A percentile compares a stretch with the other conserved stretches of the same genome.
Conservation (phyloP, 1,140 invertebrate genomes). For the Scaptomyza hsui region DNA sequence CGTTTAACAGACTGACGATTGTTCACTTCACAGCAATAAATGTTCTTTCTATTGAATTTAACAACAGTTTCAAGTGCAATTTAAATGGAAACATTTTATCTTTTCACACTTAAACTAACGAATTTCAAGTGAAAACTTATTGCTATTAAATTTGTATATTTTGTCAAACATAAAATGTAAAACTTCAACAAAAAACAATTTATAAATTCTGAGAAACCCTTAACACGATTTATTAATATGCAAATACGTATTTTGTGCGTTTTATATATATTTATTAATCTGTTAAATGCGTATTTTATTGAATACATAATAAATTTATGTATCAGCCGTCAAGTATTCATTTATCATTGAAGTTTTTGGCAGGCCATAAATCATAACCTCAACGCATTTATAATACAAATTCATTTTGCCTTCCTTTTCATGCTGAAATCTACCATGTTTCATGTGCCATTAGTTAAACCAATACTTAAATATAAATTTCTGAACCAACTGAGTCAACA, state of each 20-base stretch:
- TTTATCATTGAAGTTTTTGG: conserved; percentile 34
- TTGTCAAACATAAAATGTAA: neutral
- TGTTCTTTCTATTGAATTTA: no score
- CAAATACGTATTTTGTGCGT: conserved; percentile 25
- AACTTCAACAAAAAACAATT: neutral
- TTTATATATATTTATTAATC: conserved; percentile 33
- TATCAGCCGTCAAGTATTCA: conserved; percentile 23
- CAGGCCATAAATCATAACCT: conserved; percentile 40
- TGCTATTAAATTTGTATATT: no score
- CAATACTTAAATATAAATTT: conserved; percentile 5
- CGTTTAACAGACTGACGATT: no score
- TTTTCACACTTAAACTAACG: no score
- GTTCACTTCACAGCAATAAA: no score
- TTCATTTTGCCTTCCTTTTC: conserved; percentile 5
- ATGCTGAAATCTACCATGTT: neutral
- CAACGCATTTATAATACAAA: conserved; percentile 30
- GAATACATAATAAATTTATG: conserved; percentile 35
- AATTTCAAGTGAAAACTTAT: no score
- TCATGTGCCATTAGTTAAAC: neutral
- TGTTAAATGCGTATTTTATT: conserved; percentile 39
- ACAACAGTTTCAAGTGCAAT: neutral
- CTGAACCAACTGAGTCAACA: neutral
- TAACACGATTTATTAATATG: conserved; percentile 1
- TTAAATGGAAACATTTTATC: neutral
- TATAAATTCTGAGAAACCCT: neutral